Evolutionary conservation across 2,888 invertebrate genomes (phyloP), one percentile per base, ranked within the genome.

Genomic region (Epinotia bilunana): DNA sequence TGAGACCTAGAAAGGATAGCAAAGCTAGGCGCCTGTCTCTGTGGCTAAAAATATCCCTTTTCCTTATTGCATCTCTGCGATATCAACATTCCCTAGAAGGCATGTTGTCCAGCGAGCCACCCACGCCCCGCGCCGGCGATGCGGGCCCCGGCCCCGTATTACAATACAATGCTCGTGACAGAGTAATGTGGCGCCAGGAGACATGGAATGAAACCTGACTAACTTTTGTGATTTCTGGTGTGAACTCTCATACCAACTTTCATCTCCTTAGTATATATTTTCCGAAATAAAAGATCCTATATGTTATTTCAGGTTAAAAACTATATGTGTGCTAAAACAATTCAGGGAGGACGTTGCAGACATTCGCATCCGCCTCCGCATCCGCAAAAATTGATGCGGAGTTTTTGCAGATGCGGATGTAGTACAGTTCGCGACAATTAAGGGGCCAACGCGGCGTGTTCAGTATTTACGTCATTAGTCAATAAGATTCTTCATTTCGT

Each of bases 61-160:
- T 82, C 82, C 83, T 81, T 79, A 73, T 79, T 77, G 74, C 78
- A 77, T 80, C 77, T 90, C 87, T 88, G 89, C 85, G 86, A 86
- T 84, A 84, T 80, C 92, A 88, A 91, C 88, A 88, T 93, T 90
- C 93, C 93, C 86, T 93, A 92, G 80, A 93, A 87, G 93, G 93
- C 84, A 87, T 82, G 88, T 88, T 81, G 90, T 82, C 86, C 81
- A 79, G 83, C 82, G 82, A 83, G 87, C 85, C 90, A 84, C 90
- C 90, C 88, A 90, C 91, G 87, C 86, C 85, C 83, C 83, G 78
- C 83, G 83, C 72, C 80, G 18, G 67, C 76, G n/a, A 23, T 61
- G 64, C 49, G 65, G 73, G 82, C 82, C 81, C 81, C 81, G 81
- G 82, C 83, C 85, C 83, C 84, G 85, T 86, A 83, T 85, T 86